These are phyloP conservation scores for Rhagophthalmus giganteus DNA, from an alignment of 2,888 invertebrate genomes.

Conservation along the genomic window DNA sequence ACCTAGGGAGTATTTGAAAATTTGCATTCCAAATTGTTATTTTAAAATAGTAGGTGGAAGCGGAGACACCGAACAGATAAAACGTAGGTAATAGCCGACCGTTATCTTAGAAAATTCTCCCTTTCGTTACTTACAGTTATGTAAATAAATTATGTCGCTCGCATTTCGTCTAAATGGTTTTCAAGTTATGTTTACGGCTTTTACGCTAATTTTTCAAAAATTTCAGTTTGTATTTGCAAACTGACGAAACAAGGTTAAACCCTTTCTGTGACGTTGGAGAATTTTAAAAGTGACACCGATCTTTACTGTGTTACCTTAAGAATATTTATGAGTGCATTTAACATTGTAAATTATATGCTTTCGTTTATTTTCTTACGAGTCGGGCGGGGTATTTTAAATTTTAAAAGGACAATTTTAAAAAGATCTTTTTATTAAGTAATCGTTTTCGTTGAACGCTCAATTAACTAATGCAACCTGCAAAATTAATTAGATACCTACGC, in stretches of 20 bases:
- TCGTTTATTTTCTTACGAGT: conserved; percentile 34
- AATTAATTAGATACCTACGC: too few species aligned
- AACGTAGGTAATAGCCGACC: too few species aligned
- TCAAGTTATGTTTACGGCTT: too few species aligned
- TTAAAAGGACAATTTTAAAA: too few species aligned
- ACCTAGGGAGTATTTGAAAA: conserved; percentile 45
- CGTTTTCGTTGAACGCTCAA: too few species aligned
- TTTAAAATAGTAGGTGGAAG: conserved; percentile 24
- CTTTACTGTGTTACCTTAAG: conserved; percentile 30
- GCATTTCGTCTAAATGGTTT: background rate
- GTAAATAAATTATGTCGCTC: background rate
- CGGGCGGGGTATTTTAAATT: too few species aligned
- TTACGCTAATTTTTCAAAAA: too few species aligned
- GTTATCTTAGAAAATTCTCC: too few species aligned
- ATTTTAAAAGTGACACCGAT: conserved; percentile 27
- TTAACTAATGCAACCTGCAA: too few species aligned
- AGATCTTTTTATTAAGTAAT: too few species aligned
- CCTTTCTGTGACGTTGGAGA: conserved; percentile 26
- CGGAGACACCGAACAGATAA: too few species aligned
- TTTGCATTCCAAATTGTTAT: conserved; percentile 47
- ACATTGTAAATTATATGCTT: conserved; percentile 35
- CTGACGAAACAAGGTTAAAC: conserved; percentile 34
- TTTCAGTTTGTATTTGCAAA: conserved; percentile 29
- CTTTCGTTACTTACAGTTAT: too few species aligned
- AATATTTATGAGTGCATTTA: conserved; percentile 37